Base-by-base conservation (phyloP, 2,113 vertebrate species). In the Leptodactylus fuscus region DNA sequence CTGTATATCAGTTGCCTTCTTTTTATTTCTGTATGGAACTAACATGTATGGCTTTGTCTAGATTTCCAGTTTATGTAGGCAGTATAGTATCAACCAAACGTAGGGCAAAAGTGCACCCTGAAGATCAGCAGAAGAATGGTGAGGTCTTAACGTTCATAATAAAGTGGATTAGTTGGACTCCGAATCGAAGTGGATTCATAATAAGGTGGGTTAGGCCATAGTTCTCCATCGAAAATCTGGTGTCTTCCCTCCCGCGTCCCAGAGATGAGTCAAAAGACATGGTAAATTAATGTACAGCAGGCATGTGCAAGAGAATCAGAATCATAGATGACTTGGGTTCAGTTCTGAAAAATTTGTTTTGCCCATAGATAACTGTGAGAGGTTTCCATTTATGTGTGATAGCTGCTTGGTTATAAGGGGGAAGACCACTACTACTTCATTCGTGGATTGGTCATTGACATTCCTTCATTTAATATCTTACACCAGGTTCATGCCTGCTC, bases 1-100 rank as follows among this genome's bases (percentile, higher is more conserved):
- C 62, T 80, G 49, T 60, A 58, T 41, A 79, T 60, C 55, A 38
- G 34, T 24, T 80, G 36, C 77, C 34, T 60, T n/a, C 53, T 41
- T 51, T 51, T 11, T 58, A 55, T 34, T 55, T 27, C n/a, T 38
- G 29, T 62, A 44, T 16, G 13, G 13, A 58, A 60, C 49, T 78
- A 13, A 29, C 20, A 44, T 20, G 1, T 76, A 49, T 46, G 41
- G n/a, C 12, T 44, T 46, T 27, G 38, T 73, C 36, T 44, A 69
- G 34, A 38, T 38, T 38, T 69, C 34, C 20, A 20, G n/a, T 41
- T 41, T 41, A 36, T 22, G 20, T 71, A 70, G 65, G 34, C 32
- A 20, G 4, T 36, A 70, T 22, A 10, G 12, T 46, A 73, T 11
- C 70, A 46, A 18, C 70, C 70, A 73, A 51, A 29, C n/a, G 9